phyloP scores from a whole-genome alignment of 2,888 invertebrate genomes.

The Polymixis lichenea region DNA sequence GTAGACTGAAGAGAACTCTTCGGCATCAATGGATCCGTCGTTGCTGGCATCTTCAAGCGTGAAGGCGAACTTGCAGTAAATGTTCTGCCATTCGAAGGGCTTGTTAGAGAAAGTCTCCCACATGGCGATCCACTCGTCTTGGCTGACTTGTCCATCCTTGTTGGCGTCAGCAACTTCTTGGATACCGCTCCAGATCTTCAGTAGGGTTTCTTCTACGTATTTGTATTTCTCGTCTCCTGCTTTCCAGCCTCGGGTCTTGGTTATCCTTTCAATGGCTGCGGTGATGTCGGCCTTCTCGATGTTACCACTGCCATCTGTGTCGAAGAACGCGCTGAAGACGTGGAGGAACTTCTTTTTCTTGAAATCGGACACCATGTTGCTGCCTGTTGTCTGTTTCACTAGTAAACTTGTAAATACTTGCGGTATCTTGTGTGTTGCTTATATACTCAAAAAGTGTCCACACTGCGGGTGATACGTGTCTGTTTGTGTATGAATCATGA shows the following conservation, averaged over 20 bases:
- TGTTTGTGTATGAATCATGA: slow-evolving; percentile 62
- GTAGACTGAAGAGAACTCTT: slow-evolving; percentile 95
- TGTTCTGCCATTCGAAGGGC: slow-evolving; percentile 95
- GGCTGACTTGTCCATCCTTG: slow-evolving; percentile 94
- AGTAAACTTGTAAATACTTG: slow-evolving; percentile 49
- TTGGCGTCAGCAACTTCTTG: slow-evolving; percentile 95
- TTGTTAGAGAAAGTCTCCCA: slow-evolving; percentile 93
- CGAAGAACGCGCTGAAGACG: slow-evolving; percentile 96
- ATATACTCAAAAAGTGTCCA: slow-evolving; percentile 57
- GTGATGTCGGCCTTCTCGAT: slow-evolving; percentile 97
- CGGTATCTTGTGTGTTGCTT: slow-evolving; percentile 32
- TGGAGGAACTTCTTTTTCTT: slow-evolving; percentile 96
- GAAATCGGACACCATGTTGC: slow-evolving; percentile 94
- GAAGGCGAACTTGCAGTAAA: slow-evolving; percentile 96
- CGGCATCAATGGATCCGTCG: slow-evolving; percentile 93
- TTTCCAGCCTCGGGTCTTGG: slow-evolving; percentile 94
- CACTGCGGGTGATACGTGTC: slow-evolving; percentile 26
- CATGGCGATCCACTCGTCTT: slow-evolving; percentile 76
- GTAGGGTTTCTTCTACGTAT: slow-evolving; percentile 93
- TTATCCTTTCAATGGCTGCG: slow-evolving; percentile 95
- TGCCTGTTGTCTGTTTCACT: slow-evolving; percentile 28
- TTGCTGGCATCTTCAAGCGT: slow-evolving; percentile 96
- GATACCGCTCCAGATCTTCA: slow-evolving; percentile 96
- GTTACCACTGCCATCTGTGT: slow-evolving; percentile 96
- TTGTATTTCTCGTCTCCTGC: slow-evolving; percentile 93